These are phyloP conservation scores for Parasteatoda lunata DNA, from an alignment of 2,888 invertebrate genomes.

Conservation along the genomic window DNA sequence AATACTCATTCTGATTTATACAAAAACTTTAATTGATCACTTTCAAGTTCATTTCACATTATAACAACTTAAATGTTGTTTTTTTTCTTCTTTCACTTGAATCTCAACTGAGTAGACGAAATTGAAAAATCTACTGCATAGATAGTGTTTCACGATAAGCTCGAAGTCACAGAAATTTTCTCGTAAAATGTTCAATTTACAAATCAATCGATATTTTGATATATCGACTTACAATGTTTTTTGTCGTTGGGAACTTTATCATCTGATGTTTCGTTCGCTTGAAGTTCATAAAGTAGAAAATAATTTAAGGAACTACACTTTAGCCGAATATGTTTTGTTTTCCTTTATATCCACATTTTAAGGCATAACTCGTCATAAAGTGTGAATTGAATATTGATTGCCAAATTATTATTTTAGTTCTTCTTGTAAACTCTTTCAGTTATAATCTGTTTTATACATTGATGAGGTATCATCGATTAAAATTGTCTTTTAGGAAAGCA, in stretches of 20 bases:
- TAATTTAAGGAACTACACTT: constrained; percentile 57
- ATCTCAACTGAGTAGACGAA: constrained; percentile 18
- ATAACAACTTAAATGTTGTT: not conserved
- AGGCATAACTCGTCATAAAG: constrained; percentile 27
- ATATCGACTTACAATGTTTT: not conserved
- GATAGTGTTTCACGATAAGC: constrained; percentile 42
- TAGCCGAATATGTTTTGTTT: constrained; percentile 37
- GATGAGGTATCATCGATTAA: too few relatives aligned
- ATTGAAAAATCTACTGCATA: constrained; percentile 21
- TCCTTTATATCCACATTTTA: constrained; percentile 10
- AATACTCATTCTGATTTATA: constrained; percentile 47
- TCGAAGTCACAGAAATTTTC: constrained; percentile 44
- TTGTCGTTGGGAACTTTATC: constrained; percentile 17
- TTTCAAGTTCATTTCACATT: constrained; percentile 23
- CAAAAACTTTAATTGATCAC: constrained; percentile 53
- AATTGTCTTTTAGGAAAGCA: too few relatives aligned
- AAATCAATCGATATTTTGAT: not conserved
- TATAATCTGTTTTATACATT: too few relatives aligned
- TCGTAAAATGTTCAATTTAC: not conserved
- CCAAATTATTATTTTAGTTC: constrained; percentile 4
- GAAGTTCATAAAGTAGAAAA: constrained; percentile 56
- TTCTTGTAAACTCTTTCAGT: too few relatives aligned
- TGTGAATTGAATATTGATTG: constrained; percentile 31
- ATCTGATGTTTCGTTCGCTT: constrained; percentile 6
- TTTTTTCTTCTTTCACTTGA: not conserved